Evolutionary conservation across 2,113 vertebrate species (phyloP).

Genomic region (Melanotaenia duboulayi): DNA sequence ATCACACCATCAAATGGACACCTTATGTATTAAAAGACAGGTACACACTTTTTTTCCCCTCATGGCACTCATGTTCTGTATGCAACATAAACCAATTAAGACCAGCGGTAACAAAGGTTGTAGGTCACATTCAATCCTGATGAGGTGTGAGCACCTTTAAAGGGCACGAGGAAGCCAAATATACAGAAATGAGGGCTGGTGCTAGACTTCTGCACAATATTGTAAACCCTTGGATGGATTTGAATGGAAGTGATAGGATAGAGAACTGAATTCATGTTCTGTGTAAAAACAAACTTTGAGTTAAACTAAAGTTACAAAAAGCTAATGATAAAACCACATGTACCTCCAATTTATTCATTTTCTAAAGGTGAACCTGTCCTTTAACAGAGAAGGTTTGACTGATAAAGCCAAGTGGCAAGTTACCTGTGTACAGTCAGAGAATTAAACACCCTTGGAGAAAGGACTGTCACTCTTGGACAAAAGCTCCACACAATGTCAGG

Average conservation of each 20-base stretch:
- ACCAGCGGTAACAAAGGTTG: background rate
- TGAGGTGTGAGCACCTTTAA: background rate
- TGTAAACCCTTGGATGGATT: background rate
- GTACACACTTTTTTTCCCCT: conserved; percentile 26
- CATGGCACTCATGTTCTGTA: background rate
- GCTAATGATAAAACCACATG: background rate
- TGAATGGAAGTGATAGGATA: conserved; percentile 2
- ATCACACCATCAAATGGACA: conserved; percentile 54
- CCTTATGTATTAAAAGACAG: conserved; percentile 34
- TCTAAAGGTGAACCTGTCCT: conserved; percentile 21
- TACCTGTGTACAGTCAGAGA: conserved; percentile 46
- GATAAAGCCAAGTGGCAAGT: conserved; percentile 40
- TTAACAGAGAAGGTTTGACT: conserved; percentile 38
- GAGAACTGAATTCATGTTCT: background rate
- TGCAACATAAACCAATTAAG: background rate
- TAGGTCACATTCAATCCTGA: background rate
- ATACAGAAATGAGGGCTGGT: background rate
- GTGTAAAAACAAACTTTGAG: background rate
- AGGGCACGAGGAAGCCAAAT: background rate
- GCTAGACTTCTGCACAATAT: background rate
- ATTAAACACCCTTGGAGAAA: conserved; percentile 22
- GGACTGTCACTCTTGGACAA: conserved; percentile 13
- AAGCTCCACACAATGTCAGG: conserved; percentile 13
- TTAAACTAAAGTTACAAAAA: conserved; percentile 2
- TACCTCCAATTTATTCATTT: too few relatives aligned